phyloP scores from a whole-genome alignment of 2,888 invertebrate species.

The Drosophila meridionalis region DNA sequence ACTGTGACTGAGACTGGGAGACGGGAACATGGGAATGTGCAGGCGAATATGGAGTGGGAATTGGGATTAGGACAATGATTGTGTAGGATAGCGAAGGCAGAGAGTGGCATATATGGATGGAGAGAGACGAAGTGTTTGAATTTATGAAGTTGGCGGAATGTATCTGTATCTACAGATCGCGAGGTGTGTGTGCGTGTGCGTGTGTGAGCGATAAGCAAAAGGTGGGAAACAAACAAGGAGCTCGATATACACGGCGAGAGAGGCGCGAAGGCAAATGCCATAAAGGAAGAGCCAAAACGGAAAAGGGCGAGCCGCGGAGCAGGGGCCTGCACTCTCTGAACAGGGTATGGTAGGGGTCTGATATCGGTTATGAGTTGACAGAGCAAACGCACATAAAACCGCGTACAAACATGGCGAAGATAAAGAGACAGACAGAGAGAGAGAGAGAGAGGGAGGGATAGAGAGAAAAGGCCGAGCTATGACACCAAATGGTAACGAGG shows the following conservation, averaged over 20 bases:
- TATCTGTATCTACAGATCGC: conserved; percentile 50
- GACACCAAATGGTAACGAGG: conserved; percentile 44
- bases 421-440: neutral
- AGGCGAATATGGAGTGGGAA: conserved; percentile 40
- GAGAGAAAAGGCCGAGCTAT: conserved; percentile 26
- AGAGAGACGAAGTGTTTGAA: conserved; percentile 55
- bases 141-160: conserved; percentile 60
- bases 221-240: conserved; percentile 65
- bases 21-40: conserved; percentile 9
- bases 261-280: conserved; percentile 36
- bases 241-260: conserved; percentile 7
- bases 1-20: neutral
- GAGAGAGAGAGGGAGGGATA: neutral
- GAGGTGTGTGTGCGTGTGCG: conserved; percentile 22
- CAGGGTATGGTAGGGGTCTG: neutral
- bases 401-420: conserved; percentile 57
- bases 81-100: conserved; percentile 15
- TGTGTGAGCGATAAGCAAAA: conserved; percentile 47
- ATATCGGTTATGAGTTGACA: conserved; percentile 59
- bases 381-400: conserved; percentile 56
- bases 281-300: conserved; percentile 48
- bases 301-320: conserved; percentile 47
- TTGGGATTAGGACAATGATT: conserved; percentile 62
- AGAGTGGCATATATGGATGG: neutral
- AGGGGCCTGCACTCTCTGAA: neutral